phyloP scores from a whole-genome alignment of 1,140 invertebrate genomes.

The Lutraria rhynchaena region DNA sequence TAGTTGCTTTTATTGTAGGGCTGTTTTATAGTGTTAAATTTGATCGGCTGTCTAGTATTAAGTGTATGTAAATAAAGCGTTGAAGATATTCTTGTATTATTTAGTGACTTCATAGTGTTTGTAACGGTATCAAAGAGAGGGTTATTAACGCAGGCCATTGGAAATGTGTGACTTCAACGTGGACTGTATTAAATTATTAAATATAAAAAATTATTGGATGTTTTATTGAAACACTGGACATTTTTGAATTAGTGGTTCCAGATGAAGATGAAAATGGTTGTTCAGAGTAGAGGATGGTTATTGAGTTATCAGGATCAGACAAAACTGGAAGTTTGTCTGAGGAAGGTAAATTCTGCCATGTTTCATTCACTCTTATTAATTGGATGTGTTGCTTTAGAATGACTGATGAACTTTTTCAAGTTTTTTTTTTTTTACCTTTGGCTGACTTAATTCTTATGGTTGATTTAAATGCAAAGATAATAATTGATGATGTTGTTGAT shows the following conservation, averaged over 20 bases:
- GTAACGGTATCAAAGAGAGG: slow-evolving; percentile 32
- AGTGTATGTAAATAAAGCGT: too few species aligned
- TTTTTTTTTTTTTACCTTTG: not conserved
- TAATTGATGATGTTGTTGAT: too few species aligned
- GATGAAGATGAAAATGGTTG: slow-evolving; percentile 46
- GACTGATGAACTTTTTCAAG: not conserved
- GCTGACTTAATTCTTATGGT: too few species aligned
- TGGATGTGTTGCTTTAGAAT: not conserved
- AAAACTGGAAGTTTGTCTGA: slow-evolving; percentile 36
- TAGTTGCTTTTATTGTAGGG: too few species aligned
- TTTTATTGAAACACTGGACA: too few species aligned
- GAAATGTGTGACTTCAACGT: not conserved
- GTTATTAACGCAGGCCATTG: not conserved
- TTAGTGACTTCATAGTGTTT: not conserved
- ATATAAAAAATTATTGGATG: not conserved
- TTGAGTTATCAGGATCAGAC: slow-evolving; percentile 31
- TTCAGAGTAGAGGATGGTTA: slow-evolving; percentile 44
- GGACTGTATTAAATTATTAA: not conserved
- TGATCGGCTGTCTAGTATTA: too few species aligned
- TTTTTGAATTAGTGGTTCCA: not conserved
- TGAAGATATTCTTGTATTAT: too few species aligned
- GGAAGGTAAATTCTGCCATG: slow-evolving; percentile 14
- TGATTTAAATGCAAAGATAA: too few species aligned
- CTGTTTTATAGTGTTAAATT: too few species aligned
- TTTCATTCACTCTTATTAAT: not conserved